These are phyloP conservation scores for Nannoperca australis DNA, from an alignment of 2,797 vertebrate species.

Conservation along the genomic window DNA sequence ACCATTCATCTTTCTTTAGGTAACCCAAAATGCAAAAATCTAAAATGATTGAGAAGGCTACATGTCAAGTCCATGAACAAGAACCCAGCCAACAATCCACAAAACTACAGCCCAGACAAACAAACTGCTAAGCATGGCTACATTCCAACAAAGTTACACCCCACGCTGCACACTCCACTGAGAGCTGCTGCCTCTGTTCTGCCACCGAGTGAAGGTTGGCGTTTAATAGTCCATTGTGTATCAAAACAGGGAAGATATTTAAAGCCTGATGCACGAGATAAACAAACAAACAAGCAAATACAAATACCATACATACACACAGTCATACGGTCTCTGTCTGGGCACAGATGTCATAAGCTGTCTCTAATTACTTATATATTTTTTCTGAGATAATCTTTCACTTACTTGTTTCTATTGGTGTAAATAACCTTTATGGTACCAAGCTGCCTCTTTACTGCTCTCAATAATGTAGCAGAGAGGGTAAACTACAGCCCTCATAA, in stretches of 20 bases:
- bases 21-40: background rate
- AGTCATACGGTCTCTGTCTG: background rate
- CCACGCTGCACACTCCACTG: conserved; percentile 41
- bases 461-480: conserved; percentile 74
- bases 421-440: conserved; percentile 70
- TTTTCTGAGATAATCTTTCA: conserved; percentile 3
- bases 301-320: background rate
- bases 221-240: conserved; percentile 23
- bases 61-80: conserved; percentile 19
- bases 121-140: conserved; percentile 54
- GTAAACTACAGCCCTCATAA: conserved; percentile 69
- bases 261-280: conserved; percentile 2
- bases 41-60: background rate
- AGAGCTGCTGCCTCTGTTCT: conserved; percentile 44
- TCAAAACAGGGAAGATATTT: conserved; percentile 21
- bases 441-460: conserved; percentile 61
- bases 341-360: background rate
- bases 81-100: conserved; percentile 39
- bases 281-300: conserved; percentile 41
- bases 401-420: conserved; percentile 35
- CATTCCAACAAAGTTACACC: conserved; percentile 64
- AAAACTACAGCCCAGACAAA: conserved; percentile 61
- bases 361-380: background rate
- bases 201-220: conserved; percentile 29
- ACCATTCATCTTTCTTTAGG: background rate